Evolutionary conservation across 1,140 invertebrate genomes (phyloP), one percentile per base, ranked within the genome.

Genomic region (Trachelipus rathkii): DNA sequence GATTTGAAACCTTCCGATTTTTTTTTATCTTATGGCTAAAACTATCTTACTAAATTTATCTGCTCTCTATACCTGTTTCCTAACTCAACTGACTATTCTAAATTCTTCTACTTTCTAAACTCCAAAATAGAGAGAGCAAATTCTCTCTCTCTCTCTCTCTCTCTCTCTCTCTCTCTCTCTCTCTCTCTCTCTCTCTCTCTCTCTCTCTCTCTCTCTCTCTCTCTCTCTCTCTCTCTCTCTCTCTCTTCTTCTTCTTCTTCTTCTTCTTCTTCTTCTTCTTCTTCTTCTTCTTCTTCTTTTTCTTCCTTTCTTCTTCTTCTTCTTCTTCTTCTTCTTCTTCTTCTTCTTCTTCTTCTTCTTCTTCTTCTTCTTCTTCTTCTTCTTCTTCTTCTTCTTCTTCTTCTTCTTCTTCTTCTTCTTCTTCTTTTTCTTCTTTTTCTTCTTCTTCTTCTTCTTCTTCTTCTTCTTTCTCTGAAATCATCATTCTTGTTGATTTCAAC

Each of bases 381-480:
- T 53, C 50, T 53, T n/a, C n/a, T n/a, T 53, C 50, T 53, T n/a
- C n/a, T n/a, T 53, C 50, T 53, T n/a, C n/a, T n/a, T 53, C 50
- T 53, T n/a, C n/a, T n/a, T 53, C 50, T 53, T n/a, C n/a, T n/a
- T 53, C 50, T 53, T n/a, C n/a, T n/a, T 53, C 50, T 53, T n/a
- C n/a, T n/a, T 53, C 50, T 53, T n/a, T 53, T n/a, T 53, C 50
- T 53, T n/a, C n/a, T n/a, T 53, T n/a, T 53, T 53, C 50, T 53
- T n/a, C n/a, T n/a, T 53, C 50, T 53, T n/a, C n/a, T n/a, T 53
- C 50, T 53, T 53, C 50, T 53, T n/a, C n/a, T n/a, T 53, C 50
- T 53, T n/a, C n/a, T n/a, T 53, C 50, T 53, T 53, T 53, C n/a
- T n/a, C n/a, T n/a, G n/a, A n/a, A n/a, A n/a, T n/a, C n/a, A n/a